Evolutionary conservation across 2,888 invertebrate genomes (phyloP).

Genomic region (Labia minor): DNA sequence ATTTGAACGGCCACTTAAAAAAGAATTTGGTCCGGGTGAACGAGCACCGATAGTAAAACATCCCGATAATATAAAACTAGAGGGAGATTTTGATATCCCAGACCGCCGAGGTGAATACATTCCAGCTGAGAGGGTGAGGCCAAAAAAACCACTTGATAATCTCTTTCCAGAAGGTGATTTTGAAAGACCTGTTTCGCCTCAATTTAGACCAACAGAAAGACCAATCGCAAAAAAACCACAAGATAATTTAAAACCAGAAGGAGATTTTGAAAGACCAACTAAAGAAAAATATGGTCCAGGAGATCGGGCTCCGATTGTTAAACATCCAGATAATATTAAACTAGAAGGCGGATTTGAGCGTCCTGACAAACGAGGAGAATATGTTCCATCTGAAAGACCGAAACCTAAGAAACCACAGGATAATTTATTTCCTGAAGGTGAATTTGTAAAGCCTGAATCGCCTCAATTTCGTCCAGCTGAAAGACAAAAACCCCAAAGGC

Average conservation of each 20-base stretch:
- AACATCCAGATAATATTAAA: slow-evolving; percentile 30
- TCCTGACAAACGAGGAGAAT: slow-evolving; percentile 30
- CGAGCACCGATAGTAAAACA: slow-evolving; percentile 33
- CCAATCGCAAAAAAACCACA: slow-evolving; percentile 42
- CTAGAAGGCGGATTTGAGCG: slow-evolving; percentile 32
- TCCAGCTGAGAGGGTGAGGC: slow-evolving; percentile 33
- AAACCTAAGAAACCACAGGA: slow-evolving; percentile 33
- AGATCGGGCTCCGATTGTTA: slow-evolving; percentile 23
- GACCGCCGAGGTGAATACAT: slow-evolving; percentile 25
- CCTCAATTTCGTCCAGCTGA: slow-evolving; percentile 24
- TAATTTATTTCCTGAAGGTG: slow-evolving; percentile 31
- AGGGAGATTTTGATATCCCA: slow-evolving; percentile 32
- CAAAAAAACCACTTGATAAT: slow-evolving; percentile 28
- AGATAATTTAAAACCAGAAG: slow-evolving; percentile 52
- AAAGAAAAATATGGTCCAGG: slow-evolving; percentile 31
- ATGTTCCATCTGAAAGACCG: slow-evolving; percentile 38
- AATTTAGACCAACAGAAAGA: slow-evolving; percentile 29
- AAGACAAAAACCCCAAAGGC: slow-evolving; percentile 26
- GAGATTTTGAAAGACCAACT: slow-evolving; percentile 43
- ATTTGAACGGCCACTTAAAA: slow-evolving; percentile 23
- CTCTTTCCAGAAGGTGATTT: slow-evolving; percentile 46
- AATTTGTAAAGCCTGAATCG: slow-evolving; percentile 29
- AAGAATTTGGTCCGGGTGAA: slow-evolving; percentile 34
- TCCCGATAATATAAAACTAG: slow-evolving; percentile 34
- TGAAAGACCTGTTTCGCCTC: slow-evolving; percentile 37